A percentile compares a stretch with the other conserved stretches of the same genome.
phyloP scores from a whole-genome alignment of 1,140 invertebrate genomes.

The Eurosta solidaginis region DNA sequence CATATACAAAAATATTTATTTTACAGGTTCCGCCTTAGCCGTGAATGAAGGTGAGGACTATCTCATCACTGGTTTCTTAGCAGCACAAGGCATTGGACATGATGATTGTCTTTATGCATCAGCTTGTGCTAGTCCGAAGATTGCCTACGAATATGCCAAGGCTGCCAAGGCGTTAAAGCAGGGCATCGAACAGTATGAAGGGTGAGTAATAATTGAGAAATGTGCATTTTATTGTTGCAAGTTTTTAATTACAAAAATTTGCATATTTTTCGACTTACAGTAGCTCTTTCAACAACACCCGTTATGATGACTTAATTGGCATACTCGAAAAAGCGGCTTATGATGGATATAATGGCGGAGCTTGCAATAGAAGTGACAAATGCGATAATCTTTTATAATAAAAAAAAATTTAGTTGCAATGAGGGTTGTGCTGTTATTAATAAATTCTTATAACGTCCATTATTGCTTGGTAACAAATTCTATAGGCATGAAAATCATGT shows the following conservation, averaged over 20 bases:
- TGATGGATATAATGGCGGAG: constrained; percentile 48
- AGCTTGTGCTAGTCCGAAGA: constrained; percentile 74
- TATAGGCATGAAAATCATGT: too few relatives aligned
- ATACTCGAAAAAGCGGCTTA: constrained; percentile 50
- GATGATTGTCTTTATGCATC: constrained; percentile 77
- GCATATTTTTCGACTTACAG: constrained; percentile 33
- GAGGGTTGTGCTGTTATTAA: too few relatives aligned
- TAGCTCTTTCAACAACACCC: constrained; percentile 42
- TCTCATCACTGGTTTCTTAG: constrained; percentile 71
- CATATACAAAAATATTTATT: neutral
- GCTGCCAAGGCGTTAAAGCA: constrained; percentile 76
- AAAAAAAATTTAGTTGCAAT: too few relatives aligned
- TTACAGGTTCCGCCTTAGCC: constrained; percentile 56
- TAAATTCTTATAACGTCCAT: too few relatives aligned
- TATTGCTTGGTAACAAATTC: too few relatives aligned
- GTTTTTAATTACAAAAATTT: neutral
- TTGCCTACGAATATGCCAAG: constrained; percentile 73
- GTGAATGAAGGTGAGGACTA: constrained; percentile 71
- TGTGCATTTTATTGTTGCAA: neutral
- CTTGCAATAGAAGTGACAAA: constrained; percentile 47
- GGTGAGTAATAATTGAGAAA: constrained; percentile 61
- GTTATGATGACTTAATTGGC: constrained; percentile 50
- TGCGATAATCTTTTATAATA: constrained; percentile 8
- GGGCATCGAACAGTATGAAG: constrained; percentile 70
- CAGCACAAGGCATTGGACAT: constrained; percentile 67